phyloP scores from a whole-genome alignment of 2,797 vertebrate genomes.

The Rhinichthys osculus region DNA sequence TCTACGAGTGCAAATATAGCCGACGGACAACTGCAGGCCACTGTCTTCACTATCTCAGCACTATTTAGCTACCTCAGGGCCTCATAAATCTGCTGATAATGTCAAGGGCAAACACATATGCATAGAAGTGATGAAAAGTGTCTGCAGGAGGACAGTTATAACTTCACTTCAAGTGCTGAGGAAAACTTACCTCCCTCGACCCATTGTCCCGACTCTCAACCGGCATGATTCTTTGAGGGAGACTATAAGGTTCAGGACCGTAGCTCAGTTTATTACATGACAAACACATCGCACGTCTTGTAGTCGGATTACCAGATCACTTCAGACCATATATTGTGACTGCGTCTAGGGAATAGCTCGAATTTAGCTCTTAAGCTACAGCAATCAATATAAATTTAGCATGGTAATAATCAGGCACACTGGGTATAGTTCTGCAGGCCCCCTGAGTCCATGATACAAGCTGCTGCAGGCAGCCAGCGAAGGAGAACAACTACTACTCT shows the following conservation, averaged over 20 bases:
- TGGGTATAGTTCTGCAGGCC: constrained; percentile 69
- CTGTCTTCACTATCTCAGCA: constrained; percentile 73
- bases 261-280: constrained; percentile 54
- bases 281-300: constrained; percentile 67
- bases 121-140: constrained; percentile 70
- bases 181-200: constrained; percentile 5
- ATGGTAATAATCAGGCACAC: constrained; percentile 80
- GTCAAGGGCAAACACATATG: constrained; percentile 80
- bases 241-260: constrained; percentile 29
- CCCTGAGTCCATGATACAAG: constrained; percentile 53
- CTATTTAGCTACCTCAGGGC: constrained; percentile 79
- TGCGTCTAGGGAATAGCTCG: constrained; percentile 73
- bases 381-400: constrained; percentile 84
- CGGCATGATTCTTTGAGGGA: constrained; percentile 45
- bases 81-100: constrained; percentile 78
- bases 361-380: constrained; percentile 78
- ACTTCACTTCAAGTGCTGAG: constrained; percentile 51
- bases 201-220: constrained; percentile 1
- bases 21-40: constrained; percentile 68
- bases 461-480: constrained; percentile 50
- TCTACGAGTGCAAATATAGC: constrained; percentile 70
- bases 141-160: constrained; percentile 65
- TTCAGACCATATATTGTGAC: constrained; percentile 62
- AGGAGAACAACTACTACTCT: constrained; percentile 50
- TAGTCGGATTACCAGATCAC: constrained; percentile 72